A percentile compares a stretch with the other conserved stretches of the same genome.
These are phyloP conservation scores for Apeira syringaria DNA, from an alignment of 2,888 invertebrate species.

Conservation along the genomic window DNA sequence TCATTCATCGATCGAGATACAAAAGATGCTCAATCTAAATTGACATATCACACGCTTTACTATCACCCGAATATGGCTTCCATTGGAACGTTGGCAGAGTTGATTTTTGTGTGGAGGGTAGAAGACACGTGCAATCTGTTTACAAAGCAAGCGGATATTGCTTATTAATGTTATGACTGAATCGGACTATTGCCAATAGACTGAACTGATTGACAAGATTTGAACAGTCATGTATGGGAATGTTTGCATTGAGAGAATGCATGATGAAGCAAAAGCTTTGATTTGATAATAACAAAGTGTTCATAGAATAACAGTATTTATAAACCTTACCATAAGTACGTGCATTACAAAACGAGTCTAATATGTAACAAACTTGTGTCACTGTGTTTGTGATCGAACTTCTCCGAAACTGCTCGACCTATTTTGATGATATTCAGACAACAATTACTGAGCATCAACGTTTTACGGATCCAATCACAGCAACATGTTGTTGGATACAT, in stretches of 20 bases:
- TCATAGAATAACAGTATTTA: too few relatives aligned
- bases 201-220: slow-evolving; percentile 45
- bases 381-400: too few relatives aligned
- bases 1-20: slow-evolving; percentile 59
- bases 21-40: slow-evolving; percentile 32
- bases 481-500: too few relatives aligned
- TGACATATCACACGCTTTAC: slow-evolving; percentile 9
- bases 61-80: slow-evolving; percentile 20
- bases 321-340: too few relatives aligned
- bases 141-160: slow-evolving; percentile 74
- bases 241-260: slow-evolving; percentile 24
- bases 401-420: too few relatives aligned
- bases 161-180: slow-evolving; percentile 74
- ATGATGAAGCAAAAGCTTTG: neutral
- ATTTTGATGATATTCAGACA: too few relatives aligned
- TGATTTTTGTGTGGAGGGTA: slow-evolving; percentile 24
- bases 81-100: slow-evolving; percentile 24
- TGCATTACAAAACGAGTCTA: too few relatives aligned
- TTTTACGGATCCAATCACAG: too few relatives aligned
- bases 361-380: too few relatives aligned
- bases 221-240: slow-evolving; percentile 28
- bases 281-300: neutral
- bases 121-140: slow-evolving; percentile 64
- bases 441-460: too few relatives aligned
- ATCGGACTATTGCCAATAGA: slow-evolving; percentile 72